A percentile compares a stretch with the other conserved stretches of the same genome.
Evolutionary conservation across 2,797 vertebrate species (phyloP).

Genomic region (Sebastes taczanowskii): DNA sequence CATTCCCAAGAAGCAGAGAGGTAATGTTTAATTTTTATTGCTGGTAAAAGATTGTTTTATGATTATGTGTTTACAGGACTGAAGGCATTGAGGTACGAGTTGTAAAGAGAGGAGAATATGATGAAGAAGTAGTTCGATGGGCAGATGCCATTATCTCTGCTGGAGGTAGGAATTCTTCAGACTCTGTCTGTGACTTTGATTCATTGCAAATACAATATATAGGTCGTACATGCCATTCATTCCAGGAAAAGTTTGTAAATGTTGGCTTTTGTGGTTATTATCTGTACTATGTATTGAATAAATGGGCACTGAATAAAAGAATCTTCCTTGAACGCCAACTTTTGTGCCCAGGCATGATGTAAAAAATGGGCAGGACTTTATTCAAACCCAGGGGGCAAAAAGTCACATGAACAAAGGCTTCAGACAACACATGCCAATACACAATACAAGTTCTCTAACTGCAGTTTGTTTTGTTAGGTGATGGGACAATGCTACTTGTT

Average conservation of each 20-base stretch:
- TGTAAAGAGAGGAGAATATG: constrained; percentile 93
- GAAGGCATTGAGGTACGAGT: constrained; percentile 91
- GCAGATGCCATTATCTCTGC: constrained; percentile 96
- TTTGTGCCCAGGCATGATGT: not conserved
- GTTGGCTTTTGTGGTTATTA: not conserved
- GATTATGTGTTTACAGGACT: constrained; percentile 74
- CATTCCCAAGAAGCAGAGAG: not conserved
- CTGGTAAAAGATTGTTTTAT: not conserved
- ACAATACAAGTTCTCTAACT: constrained; percentile 56
- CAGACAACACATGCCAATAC: constrained; percentile 16
- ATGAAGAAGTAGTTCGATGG: constrained; percentile 93
- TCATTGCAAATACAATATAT: not conserved
- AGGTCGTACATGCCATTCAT: not conserved
- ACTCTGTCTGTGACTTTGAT: not conserved
- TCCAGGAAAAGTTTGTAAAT: not conserved
- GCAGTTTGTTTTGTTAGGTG: constrained; percentile 84
- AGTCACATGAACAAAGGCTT: constrained; percentile 36
- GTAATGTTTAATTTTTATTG: not conserved
- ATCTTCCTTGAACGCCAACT: not conserved
- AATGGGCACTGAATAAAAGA: not conserved
- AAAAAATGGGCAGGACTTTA: not conserved
- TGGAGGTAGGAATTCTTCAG: constrained; percentile 84
- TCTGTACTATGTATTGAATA: not conserved
- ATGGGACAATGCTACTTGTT: constrained; percentile 97
- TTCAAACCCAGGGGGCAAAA: constrained; percentile 7